phyloP scores from a whole-genome alignment of 2,797 vertebrate species.

The Ambastaia sidthimunki region DNA sequence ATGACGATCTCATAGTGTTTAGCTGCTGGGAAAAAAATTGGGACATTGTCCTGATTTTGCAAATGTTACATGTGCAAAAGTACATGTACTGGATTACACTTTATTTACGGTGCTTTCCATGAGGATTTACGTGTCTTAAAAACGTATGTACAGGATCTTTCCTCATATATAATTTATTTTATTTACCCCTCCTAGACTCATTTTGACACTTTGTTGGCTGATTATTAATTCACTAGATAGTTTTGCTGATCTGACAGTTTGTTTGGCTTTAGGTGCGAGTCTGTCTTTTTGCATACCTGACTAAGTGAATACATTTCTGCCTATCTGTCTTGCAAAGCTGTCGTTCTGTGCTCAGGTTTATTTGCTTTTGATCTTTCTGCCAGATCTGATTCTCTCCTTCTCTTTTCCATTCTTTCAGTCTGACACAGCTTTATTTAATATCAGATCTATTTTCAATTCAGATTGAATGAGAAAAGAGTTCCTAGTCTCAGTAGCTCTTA shows the following conservation, averaged over 20 bases:
- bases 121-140: too few species aligned
- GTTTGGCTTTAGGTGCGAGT: neutral
- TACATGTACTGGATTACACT: too few species aligned
- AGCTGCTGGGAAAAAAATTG: too few species aligned
- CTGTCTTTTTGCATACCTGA: constrained; percentile 7
- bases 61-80: too few species aligned
- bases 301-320: neutral
- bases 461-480: constrained; percentile 19
- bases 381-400: constrained; percentile 65
- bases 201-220: neutral
- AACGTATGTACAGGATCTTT: neutral
- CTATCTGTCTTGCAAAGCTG: neutral
- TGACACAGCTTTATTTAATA: constrained; percentile 11
- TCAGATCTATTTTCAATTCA: constrained; percentile 3
- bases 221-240: neutral
- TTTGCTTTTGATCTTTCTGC: constrained; percentile 60
- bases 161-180: neutral
- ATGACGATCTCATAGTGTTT: too few species aligned
- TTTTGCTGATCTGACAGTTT: neutral
- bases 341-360: constrained; percentile 13
- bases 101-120: too few species aligned
- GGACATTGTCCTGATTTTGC: too few species aligned
- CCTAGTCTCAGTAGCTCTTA: constrained; percentile 1
- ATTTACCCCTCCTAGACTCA: neutral
- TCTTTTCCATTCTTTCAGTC: constrained; percentile 10